Percentiles rank a stretch among this genome's conserved stretches.
phyloP scores from a whole-genome alignment of 2,888 invertebrate species.

The Apoda limacodes region DNA sequence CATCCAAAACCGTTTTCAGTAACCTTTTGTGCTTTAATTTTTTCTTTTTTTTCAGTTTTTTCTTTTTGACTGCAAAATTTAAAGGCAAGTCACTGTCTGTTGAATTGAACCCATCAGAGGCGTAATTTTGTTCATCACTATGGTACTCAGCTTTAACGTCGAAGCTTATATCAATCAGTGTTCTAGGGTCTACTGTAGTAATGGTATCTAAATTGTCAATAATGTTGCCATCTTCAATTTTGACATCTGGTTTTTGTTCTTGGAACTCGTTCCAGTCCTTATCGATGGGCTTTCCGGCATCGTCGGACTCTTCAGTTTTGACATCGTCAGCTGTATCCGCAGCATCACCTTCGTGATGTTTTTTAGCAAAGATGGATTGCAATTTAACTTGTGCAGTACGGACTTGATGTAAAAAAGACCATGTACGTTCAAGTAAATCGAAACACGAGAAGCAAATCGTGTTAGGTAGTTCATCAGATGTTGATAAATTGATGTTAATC shows the following conservation, averaged over 20 bases:
- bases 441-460: slow-evolving; percentile 58
- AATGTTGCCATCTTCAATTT: slow-evolving; percentile 30
- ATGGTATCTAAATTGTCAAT: slow-evolving; percentile 24
- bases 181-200: slow-evolving; percentile 26
- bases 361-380: slow-evolving; percentile 26
- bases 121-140: slow-evolving; percentile 29
- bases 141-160: slow-evolving; percentile 34
- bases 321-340: slow-evolving; percentile 10
- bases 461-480: slow-evolving; percentile 35
- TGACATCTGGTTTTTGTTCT: slow-evolving; percentile 36
- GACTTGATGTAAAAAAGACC: slow-evolving; percentile 47
- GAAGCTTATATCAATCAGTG: slow-evolving; percentile 23
- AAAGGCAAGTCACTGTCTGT: slow-evolving; percentile 48
- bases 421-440: slow-evolving; percentile 52
- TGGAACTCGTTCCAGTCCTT: slow-evolving; percentile 46
- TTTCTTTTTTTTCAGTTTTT: slow-evolving; percentile 29
- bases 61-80: slow-evolving; percentile 29
- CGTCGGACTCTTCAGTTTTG: slow-evolving; percentile 10
- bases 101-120: slow-evolving; percentile 27
- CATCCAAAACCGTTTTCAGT: slow-evolving; percentile 5
- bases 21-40: slow-evolving; percentile 14
- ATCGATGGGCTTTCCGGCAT: slow-evolving; percentile 40
- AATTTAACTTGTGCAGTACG: slow-evolving; percentile 48
- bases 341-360: slow-evolving; percentile 21
- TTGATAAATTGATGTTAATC: slow-evolving; percentile 51